Conservation (phyloP, 2,113 vertebrate species). For the Istiophorus platypterus region DNA sequence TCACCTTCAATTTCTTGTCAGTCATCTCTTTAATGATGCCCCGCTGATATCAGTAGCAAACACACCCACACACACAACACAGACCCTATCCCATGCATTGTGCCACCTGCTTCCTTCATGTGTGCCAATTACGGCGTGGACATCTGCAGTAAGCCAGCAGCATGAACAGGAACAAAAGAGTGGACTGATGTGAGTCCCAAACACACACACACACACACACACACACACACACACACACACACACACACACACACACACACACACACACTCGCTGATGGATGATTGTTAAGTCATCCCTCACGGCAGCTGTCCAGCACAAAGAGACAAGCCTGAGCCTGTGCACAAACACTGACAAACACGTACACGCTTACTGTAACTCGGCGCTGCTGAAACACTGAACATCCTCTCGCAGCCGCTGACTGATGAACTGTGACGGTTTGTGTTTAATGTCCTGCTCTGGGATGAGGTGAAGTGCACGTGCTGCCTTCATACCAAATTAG, state of each 20-base stretch:
- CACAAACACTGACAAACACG: slow-evolving; percentile 34
- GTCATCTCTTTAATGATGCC: slow-evolving; percentile 68
- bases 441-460: neutral
- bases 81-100: slow-evolving; percentile 37
- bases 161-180: slow-evolving; percentile 62
- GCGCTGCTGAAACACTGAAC: slow-evolving; percentile 15
- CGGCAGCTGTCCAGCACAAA: slow-evolving; percentile 70
- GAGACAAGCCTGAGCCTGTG: slow-evolving; percentile 46
- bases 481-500: neutral
- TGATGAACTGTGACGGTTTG: neutral
- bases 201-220: slow-evolving; percentile 37
- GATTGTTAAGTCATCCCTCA: slow-evolving; percentile 65
- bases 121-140: slow-evolving; percentile 67
- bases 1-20: slow-evolving; percentile 67
- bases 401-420: neutral
- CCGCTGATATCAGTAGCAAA: slow-evolving; percentile 44
- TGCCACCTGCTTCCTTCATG: slow-evolving; percentile 70
- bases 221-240: slow-evolving; percentile 45
- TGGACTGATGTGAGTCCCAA: slow-evolving; percentile 53
- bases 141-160: slow-evolving; percentile 66
- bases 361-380: slow-evolving; percentile 18
- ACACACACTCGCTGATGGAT: slow-evolving; percentile 69
- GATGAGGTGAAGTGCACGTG: neutral
- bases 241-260: slow-evolving; percentile 37
- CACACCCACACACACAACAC: slow-evolving; percentile 7